phyloP scores from a whole-genome alignment of 1,140 invertebrate species.

The Anoplophora glabripennis region DNA sequence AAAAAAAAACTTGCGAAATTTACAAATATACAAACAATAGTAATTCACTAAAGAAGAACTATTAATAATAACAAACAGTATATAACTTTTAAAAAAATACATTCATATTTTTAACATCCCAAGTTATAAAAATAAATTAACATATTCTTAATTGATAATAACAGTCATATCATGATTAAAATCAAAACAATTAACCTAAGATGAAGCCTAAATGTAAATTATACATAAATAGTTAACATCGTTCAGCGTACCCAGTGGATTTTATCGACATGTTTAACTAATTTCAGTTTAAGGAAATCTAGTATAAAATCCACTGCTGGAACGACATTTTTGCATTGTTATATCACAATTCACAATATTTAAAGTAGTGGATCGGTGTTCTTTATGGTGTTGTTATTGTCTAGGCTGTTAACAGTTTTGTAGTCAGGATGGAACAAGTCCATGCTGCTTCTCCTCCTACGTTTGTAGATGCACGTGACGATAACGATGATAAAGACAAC shows the following conservation, averaged over 20 bases:
- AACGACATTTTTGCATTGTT: too few relatives aligned
- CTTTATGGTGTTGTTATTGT: slow-evolving; percentile 30
- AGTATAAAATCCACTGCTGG: too few relatives aligned
- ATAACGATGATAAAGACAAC: slow-evolving; percentile 7
- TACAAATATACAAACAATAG: slow-evolving; percentile 13
- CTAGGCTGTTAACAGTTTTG: slow-evolving; percentile 20
- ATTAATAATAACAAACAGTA: too few relatives aligned
- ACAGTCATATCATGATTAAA: too few relatives aligned
- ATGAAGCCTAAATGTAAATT: too few relatives aligned
- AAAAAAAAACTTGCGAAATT: not conserved
- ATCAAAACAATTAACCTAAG: too few relatives aligned
- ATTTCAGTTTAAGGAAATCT: too few relatives aligned
- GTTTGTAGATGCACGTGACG: slow-evolving; percentile 19
- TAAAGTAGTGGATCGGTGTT: slow-evolving; percentile 16
- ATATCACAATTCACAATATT: not conserved
- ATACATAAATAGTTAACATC: too few relatives aligned
- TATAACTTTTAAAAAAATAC: slow-evolving; percentile 15
- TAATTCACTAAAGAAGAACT: not conserved
- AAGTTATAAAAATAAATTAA: slow-evolving; percentile 17
- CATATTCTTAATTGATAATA: not conserved
- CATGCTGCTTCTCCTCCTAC: slow-evolving; percentile 23
- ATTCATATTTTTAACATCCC: slow-evolving; percentile 18
- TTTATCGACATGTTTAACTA: too few relatives aligned
- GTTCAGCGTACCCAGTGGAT: too few relatives aligned
- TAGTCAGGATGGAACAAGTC: slow-evolving; percentile 20